These are phyloP conservation scores for Lasaia peninsularis DNA, from an alignment of 1,140 invertebrate species.

Conservation along the genomic window DNA sequence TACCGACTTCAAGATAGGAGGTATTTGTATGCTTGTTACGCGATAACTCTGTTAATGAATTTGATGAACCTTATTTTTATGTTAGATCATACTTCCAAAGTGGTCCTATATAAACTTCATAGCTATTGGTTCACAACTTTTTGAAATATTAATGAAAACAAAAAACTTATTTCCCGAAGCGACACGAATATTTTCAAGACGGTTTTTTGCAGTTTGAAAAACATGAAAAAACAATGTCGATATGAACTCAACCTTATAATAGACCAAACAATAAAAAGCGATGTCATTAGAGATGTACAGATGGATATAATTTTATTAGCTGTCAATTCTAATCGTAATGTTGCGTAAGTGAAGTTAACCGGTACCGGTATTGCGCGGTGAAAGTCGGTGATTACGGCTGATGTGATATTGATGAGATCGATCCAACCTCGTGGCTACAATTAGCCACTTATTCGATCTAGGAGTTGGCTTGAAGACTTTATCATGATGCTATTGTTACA, in stretches of 20 bases:
- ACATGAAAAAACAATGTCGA: not conserved
- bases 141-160: too few species aligned
- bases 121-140: too few species aligned
- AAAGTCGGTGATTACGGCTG: constrained; percentile 20
- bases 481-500: not conserved
- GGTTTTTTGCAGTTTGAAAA: too few species aligned
- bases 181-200: too few species aligned
- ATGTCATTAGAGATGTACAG: constrained; percentile 1
- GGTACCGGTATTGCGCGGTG: constrained; percentile 11
- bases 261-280: not conserved
- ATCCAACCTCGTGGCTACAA: not conserved
- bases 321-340: constrained; percentile 8
- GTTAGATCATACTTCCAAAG: too few species aligned
- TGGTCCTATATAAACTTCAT: too few species aligned
- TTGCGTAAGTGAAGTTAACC: constrained; percentile 8
- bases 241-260: not conserved
- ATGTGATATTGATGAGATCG: constrained; percentile 22
- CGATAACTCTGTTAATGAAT: too few species aligned
- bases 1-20: too few species aligned
- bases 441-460: not conserved
- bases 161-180: too few species aligned
- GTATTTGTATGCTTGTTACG: too few species aligned
- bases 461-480: too few species aligned
- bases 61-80: too few species aligned
- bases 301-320: constrained; percentile 9